Evolutionary conservation across 1,140 invertebrate species (phyloP), one percentile per base, ranked within the genome.

Genomic region (Penaeus chinensis): DNA sequence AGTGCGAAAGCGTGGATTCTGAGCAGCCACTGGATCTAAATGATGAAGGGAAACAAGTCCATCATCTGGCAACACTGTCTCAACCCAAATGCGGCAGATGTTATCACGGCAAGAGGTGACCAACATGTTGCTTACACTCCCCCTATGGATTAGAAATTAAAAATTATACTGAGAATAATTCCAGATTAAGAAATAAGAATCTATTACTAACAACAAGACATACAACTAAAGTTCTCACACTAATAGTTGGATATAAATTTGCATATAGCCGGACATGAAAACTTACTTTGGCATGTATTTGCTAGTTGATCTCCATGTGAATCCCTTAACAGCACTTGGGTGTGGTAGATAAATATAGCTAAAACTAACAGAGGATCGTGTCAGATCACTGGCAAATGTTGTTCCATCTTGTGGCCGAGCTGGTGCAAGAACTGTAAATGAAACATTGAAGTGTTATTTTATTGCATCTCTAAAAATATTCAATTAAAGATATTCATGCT

Each of bases 31-130:
- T 91, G 95, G 94, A 92, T 96, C 96, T 90, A 97, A 95, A 91
- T 97, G 96, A 80, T 95, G 96, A 93, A 97, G 95, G 92, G 96
- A 96, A 62, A 98, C 95, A 89, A 98, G 93, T 60, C 98, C 97
- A 94, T 99, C 98, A 92, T 99, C 98, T 1, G 98, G 98, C 82
- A 99, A 93, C 89, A 99, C 95, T 4, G 98, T 99, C 93, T 99
- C 98, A 32, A 98, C 97, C 99, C 99, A 99, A 90, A 99, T 95
- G 80, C 99, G 95, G 92, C 98, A 99, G 90, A 99, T 99, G 93
- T 99, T 99, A 92, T 99, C 99, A 91, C 96, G 94, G 93, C 98
- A 99, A 22, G 98, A 99, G 76, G 99, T 99, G 54, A 99, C 97
- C 89, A 99, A 92, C 95, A 99, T 98, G 93, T 99, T 99, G 81